These are phyloP conservation scores for Colletes latitarsis DNA, from an alignment of 1,140 invertebrate genomes.

Conservation along the genomic window DNA sequence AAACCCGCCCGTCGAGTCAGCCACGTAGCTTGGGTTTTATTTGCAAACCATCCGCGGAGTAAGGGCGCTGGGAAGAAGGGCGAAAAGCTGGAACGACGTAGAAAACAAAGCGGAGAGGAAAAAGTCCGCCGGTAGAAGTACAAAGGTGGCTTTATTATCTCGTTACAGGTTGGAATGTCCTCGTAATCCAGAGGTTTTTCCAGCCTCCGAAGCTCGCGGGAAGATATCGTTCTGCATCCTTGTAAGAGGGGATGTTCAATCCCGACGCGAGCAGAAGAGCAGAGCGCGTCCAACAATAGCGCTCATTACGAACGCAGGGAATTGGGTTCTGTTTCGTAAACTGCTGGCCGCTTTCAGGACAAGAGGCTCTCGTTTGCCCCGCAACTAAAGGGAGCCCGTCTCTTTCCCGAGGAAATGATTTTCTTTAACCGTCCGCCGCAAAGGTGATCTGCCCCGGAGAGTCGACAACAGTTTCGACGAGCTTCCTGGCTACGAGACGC, in stretches of 20 bases:
- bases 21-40: too few species aligned
- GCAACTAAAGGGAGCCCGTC: not conserved
- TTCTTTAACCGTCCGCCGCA: conserved; percentile 15
- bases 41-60: too few species aligned
- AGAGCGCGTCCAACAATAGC: conserved; percentile 59
- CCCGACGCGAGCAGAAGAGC: conserved; percentile 11
- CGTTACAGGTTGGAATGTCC: conserved; percentile 64
- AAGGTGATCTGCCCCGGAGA: not conserved
- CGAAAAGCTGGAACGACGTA: conserved; percentile 20
- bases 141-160: conserved; percentile 72
- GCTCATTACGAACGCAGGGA: conserved; percentile 62
- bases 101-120: conserved; percentile 28
- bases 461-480: not conserved
- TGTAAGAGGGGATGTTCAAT: conserved; percentile 42
- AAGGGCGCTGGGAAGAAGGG: not conserved
- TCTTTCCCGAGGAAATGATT: conserved; percentile 40
- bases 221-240: conserved; percentile 46
- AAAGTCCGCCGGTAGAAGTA: conserved; percentile 52
- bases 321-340: conserved; percentile 66
- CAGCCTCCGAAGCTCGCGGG: conserved; percentile 13
- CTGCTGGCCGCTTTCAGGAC: conserved; percentile 40
- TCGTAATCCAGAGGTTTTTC: conserved; percentile 65
- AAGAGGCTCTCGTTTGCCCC: conserved; percentile 16
- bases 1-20: too few species aligned
- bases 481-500: not conserved